These are phyloP conservation scores for Seira ritae DNA, from an alignment of 2,888 invertebrate species.

Conservation along the genomic window DNA sequence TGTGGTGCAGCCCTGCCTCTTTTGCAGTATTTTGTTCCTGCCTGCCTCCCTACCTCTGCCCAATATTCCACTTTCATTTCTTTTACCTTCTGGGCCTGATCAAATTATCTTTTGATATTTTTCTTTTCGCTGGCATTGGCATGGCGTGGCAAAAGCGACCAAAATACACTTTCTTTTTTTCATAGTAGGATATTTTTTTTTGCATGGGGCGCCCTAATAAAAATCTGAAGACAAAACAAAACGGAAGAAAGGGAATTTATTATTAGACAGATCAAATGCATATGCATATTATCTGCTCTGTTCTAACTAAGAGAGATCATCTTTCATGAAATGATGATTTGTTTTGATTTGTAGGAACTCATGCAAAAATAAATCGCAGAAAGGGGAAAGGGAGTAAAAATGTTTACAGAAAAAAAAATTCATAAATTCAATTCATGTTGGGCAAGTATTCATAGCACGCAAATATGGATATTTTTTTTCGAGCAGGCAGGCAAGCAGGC, in stretches of 20 bases:
- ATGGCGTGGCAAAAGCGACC: background rate
- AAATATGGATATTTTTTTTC: slow-evolving; percentile 12
- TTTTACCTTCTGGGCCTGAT: slow-evolving; percentile 61
- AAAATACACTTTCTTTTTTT: slow-evolving; percentile 11
- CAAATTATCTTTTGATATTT: background rate
- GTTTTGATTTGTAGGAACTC: background rate
- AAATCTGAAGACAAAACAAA: background rate
- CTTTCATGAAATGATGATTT: background rate
- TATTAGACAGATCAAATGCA: slow-evolving; percentile 15
- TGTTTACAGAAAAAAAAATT: background rate
- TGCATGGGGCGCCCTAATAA: background rate
- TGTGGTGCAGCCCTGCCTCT: background rate
- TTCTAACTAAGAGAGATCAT: background rate
- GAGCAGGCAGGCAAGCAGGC: background rate
- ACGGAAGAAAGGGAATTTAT: slow-evolving; percentile 8
- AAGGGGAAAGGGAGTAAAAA: background rate
- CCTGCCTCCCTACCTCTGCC: slow-evolving; percentile 26
- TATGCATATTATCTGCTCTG: background rate
- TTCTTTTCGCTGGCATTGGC: background rate
- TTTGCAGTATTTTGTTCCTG: background rate
- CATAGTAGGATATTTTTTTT: slow-evolving; percentile 4
- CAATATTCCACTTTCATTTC: slow-evolving; percentile 59
- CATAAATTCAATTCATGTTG: no score
- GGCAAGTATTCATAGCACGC: slow-evolving; percentile 19
- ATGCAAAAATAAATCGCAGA: background rate